Evolutionary conservation across 2,113 vertebrate species (phyloP).

Genomic region (Euleptes europaea): DNA sequence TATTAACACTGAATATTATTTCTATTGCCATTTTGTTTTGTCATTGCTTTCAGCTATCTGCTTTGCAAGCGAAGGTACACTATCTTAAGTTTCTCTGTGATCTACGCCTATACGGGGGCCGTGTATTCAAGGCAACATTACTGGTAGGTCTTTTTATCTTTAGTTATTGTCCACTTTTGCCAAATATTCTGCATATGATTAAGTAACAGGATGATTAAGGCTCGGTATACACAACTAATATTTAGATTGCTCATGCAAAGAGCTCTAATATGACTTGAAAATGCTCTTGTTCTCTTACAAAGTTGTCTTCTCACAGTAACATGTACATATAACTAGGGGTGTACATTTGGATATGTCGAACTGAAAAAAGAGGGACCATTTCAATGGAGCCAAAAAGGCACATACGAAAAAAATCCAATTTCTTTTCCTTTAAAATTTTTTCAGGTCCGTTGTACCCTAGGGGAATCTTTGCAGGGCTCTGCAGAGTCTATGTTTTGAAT

Average conservation of each 20-base stretch:
- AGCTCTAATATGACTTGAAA: slow-evolving; percentile 12
- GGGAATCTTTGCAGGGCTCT: too few relatives aligned
- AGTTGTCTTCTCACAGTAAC: not conserved
- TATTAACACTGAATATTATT: slow-evolving; percentile 24
- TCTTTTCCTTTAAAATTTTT: too few relatives aligned
- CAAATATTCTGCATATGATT: not conserved
- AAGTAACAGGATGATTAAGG: not conserved
- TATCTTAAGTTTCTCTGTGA: slow-evolving; percentile 98
- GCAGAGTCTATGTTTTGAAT: too few relatives aligned
- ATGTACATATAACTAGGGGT: not conserved
- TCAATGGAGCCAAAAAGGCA: too few relatives aligned
- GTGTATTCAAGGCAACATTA: slow-evolving; percentile 93
- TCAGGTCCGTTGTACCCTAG: too few relatives aligned
- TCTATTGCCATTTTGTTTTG: slow-evolving; percentile 16
- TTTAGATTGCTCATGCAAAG: not conserved
- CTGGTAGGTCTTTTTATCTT: slow-evolving; percentile 78
- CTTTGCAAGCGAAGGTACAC: slow-evolving; percentile 96
- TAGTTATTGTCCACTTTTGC: slow-evolving; percentile 27
- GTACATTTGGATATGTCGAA: too few relatives aligned
- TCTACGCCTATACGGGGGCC: slow-evolving; percentile 92
- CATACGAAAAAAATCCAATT: too few relatives aligned
- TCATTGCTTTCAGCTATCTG: slow-evolving; percentile 86
- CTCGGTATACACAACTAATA: slow-evolving; percentile 15
- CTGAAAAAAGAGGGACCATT: too few relatives aligned
- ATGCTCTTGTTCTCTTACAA: not conserved